phyloP scores from a whole-genome alignment of 2,888 invertebrate species.

The Drosophila mulleri region DNA sequence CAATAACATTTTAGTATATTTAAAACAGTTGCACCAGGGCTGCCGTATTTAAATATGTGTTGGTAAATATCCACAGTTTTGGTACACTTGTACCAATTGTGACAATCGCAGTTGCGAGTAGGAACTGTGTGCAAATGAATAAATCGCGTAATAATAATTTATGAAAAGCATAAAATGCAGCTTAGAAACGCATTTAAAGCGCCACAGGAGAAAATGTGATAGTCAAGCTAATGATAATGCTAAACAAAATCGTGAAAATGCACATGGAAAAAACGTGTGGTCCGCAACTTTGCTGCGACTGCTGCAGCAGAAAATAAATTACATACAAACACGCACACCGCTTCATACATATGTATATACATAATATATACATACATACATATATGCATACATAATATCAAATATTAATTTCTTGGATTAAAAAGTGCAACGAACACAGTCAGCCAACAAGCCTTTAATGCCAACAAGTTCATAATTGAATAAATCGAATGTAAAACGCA shows the following conservation, averaged over 20 bases:
- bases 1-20: not conserved
- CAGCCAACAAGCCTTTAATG: constrained; percentile 25
- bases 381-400: constrained; percentile 29
- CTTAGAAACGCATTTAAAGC: constrained; percentile 32
- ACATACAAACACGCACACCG: constrained; percentile 32
- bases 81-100: constrained; percentile 34
- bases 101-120: constrained; percentile 27
- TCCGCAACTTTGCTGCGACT: constrained; percentile 60
- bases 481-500: constrained; percentile 31
- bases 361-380: constrained; percentile 28
- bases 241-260: constrained; percentile 42
- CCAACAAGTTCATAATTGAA: constrained; percentile 12
- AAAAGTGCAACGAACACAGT: constrained; percentile 36
- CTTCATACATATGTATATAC: constrained; percentile 30
- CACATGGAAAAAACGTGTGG: constrained; percentile 64
- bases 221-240: not conserved
- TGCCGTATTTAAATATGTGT: constrained; percentile 1
- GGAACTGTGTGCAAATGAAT: constrained; percentile 27
- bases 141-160: constrained; percentile 12
- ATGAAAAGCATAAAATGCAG: constrained; percentile 5
- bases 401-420: constrained; percentile 36
- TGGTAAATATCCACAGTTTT: not conserved
- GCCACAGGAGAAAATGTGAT: constrained; percentile 34
- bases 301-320: constrained; percentile 53
- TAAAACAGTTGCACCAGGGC: not conserved